Evolutionary conservation across 2,797 vertebrate genomes (phyloP).

Genomic region (Pogonophryne albipinna): DNA sequence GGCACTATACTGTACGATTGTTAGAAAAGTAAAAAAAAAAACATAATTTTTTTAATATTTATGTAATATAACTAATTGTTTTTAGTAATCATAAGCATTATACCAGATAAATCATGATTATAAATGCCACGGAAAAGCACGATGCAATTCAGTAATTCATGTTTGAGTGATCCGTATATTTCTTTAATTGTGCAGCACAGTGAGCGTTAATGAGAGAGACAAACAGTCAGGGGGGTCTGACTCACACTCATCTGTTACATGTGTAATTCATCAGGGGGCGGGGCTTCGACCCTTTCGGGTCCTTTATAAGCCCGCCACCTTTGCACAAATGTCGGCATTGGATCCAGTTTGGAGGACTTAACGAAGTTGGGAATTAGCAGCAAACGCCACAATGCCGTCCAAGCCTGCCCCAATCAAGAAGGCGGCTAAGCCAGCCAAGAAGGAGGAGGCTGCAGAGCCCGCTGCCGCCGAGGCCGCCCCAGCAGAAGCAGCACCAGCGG

Average conservation of each 20-base stretch:
- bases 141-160: background rate
- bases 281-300: conserved; percentile 25
- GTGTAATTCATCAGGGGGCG: conserved; percentile 67
- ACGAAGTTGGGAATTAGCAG: conserved; percentile 79
- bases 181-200: background rate
- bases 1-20: too few relatives aligned
- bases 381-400: conserved; percentile 85
- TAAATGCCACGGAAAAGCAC: background rate
- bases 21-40: background rate
- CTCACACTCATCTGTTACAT: conserved; percentile 67
- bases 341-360: conserved; percentile 75
- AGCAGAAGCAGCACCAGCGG: conserved; percentile 32
- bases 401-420: conserved; percentile 90
- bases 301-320: conserved; percentile 74
- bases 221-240: conserved; percentile 43
- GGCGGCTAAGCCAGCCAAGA: conserved; percentile 76
- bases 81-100: too few relatives aligned
- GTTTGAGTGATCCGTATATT: background rate
- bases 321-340: conserved; percentile 64
- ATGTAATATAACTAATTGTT: background rate
- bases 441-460: conserved; percentile 71
- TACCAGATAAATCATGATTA: background rate
- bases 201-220: conserved; percentile 32
- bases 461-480: conserved; percentile 52
- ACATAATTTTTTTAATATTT: background rate